Evolutionary conservation across 2,888 invertebrate species (phyloP), one percentile per base, ranked within the genome.

Genomic region (Ptychoptera albimana): DNA sequence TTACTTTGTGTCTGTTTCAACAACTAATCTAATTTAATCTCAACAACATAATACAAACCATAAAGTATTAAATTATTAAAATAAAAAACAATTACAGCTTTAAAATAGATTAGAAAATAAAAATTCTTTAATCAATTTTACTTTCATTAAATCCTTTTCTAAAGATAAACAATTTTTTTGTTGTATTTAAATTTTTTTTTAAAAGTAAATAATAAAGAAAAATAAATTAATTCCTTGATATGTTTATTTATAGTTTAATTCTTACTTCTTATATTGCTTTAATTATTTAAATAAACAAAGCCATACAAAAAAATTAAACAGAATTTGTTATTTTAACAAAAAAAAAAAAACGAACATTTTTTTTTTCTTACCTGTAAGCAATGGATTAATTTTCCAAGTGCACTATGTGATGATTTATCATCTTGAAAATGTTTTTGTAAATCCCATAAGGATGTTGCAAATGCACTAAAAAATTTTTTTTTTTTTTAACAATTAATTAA

Each of bases 401-500:
- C 80, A 47, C 85, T 80, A 66, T 84, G 77, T 44, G 89, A 81
- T 50, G 80, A 72, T 14, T 82, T 74, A 60, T 93, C 91, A 57
- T 86, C 83, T 31, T 80, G 76, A 61, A 93, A 94, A 67, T 87
- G 87, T 40, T 79, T 74, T 53, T 86, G 85, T 57, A 94, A 69
- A 54, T 94, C 93, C 82, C 89, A 87, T 49, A 94, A 68, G 50
- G 89, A 85, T 67, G 84, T 86, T 49, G 85, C 76, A 67, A 88
- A 84, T 53, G 78, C 74, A 58, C 85, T 85, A 60, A 41, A 70
- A 69, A 53, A 49, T n/a, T n/a, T n/a, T n/a, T n/a, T n/a, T n/a
- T n/a, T n/a, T n/a, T n/a, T n/a, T n/a, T n/a, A n/a, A n/a, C n/a
- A n/a, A n/a, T n/a, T n/a, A n/a, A 51, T 48, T 51, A 47, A 44